A percentile compares a stretch with the other conserved stretches of the same genome.
phyloP scores from a whole-genome alignment of 2,797 vertebrate genomes.

The Eidolon dupreanum region DNA sequence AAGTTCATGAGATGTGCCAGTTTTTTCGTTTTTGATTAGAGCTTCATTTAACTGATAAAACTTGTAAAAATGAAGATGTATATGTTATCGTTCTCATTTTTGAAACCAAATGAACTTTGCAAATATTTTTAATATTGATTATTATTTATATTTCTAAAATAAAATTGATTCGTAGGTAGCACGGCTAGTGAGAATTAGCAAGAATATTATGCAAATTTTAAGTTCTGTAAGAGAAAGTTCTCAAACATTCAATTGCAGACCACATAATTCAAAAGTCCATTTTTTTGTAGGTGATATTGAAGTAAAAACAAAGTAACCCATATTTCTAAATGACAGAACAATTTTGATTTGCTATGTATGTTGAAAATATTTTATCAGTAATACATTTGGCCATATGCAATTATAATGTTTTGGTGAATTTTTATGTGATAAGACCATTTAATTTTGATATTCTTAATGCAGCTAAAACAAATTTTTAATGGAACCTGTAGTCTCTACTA shows the following conservation, averaged over 20 bases:
- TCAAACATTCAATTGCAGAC: slow-evolving; percentile 60
- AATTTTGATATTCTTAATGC: not conserved
- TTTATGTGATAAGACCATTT: not conserved
- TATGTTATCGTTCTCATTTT: not conserved
- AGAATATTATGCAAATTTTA: slow-evolving; percentile 15
- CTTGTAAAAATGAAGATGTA: not conserved
- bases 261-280: slow-evolving; percentile 12
- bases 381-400: not conserved
- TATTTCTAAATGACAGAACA: not conserved
- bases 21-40: slow-evolving; percentile 40
- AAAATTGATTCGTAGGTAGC: not conserved
- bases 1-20: slow-evolving; percentile 42
- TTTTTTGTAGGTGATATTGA: not conserved
- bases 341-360: not conserved
- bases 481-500: not conserved
- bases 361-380: not conserved
- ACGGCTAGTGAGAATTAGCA: slow-evolving; percentile 54
- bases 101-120: slow-evolving; percentile 74
- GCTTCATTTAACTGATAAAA: slow-evolving; percentile 2
- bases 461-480: not conserved
- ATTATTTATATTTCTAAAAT: slow-evolving; percentile 73
- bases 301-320: slow-evolving; percentile 40
- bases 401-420: not conserved
- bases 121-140: slow-evolving; percentile 28
- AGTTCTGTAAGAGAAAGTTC: slow-evolving; percentile 54